Base-by-base conservation (phyloP, 2,888 invertebrate genomes). In the Acleris laterana region DNA sequence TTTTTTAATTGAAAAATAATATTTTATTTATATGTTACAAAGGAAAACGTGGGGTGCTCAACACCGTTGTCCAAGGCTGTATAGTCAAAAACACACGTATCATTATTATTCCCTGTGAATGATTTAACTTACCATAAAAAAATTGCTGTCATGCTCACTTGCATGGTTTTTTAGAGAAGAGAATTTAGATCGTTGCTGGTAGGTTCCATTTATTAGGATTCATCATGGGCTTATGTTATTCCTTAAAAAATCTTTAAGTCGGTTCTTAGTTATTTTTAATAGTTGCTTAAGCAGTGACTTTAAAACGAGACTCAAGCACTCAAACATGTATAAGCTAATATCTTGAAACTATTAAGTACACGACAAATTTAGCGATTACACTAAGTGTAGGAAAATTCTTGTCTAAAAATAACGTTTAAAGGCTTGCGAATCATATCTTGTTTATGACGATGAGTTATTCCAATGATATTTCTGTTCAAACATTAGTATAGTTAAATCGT, bases 391-490 rank as follows among this genome's bases (percentile, higher is more conserved):
- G 60, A 65, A 65, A 61, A 61, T 50, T 61, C 64, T 60, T 46
- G 49, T 50, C 49, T 65, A 61, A 44, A 61, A 44, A 61, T 65
- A 65, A 44, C 32, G 28, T 44, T 13, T 48, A 22, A 50, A 65
- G 50, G 50, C 60, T 53, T 51, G 25, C 59, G 42, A 22, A 38
- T 38, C 38, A 46, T 22, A 42, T 57, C 25, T 46, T 22, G 25
- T 57, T 19, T 57, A n/a, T 46, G 16, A 17, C 49, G 60, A 56
- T 60, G 65, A 65, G 60, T 60, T 65, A 65, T 55, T 48, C 60
- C 32, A 6, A 20, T 50, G 50, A 60, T 58, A 63, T 63, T 59
- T 59, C 25, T 44, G 46, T 59, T 56, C 55, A 56, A 50, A 63
- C 62, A 63, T 56, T 56, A 32, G 32, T 32, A 9, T 32, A 32